A percentile compares a stretch with the other conserved stretches of the same genome.
phyloP scores from a whole-genome alignment of 2,888 invertebrate genomes.

The Torymus aiolomorphi region DNA sequence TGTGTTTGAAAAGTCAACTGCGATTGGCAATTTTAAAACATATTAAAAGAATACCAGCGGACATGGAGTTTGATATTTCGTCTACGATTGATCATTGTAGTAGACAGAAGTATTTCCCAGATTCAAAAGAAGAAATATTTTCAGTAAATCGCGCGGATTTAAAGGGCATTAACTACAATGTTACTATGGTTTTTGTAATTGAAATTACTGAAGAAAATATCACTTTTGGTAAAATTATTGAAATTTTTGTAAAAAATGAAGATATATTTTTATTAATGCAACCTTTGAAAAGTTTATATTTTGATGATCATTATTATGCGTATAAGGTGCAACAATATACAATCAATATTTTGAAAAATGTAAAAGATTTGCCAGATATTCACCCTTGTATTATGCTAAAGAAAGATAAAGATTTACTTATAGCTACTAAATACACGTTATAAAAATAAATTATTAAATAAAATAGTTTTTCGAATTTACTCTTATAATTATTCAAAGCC shows the following conservation, averaged over 20 bases:
- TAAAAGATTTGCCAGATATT: not conserved
- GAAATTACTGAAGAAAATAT: not conserved
- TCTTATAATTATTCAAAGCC: too few relatives aligned
- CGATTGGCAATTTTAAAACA: too few relatives aligned
- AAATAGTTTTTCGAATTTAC: too few relatives aligned
- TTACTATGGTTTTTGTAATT: not conserved
- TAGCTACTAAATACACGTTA: too few relatives aligned
- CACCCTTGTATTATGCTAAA: too few relatives aligned
- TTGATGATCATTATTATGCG: conserved; percentile 7
- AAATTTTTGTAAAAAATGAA: not conserved
- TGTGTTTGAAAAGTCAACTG: too few relatives aligned
- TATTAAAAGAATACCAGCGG: too few relatives aligned
- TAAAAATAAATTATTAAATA: too few relatives aligned
- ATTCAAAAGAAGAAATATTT: too few relatives aligned
- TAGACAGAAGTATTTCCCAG: too few relatives aligned
- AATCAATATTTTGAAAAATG: not conserved
- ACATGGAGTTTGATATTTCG: too few relatives aligned
- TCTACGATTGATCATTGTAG: too few relatives aligned
- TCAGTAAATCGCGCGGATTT: not conserved
- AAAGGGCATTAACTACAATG: not conserved
- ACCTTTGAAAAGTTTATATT: not conserved
- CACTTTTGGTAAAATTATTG: not conserved
- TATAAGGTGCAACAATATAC: not conserved
- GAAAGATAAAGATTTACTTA: not conserved
- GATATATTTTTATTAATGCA: not conserved